Base-by-base conservation (phyloP, 2,888 invertebrate species). In the Polietes domitor region DNA sequence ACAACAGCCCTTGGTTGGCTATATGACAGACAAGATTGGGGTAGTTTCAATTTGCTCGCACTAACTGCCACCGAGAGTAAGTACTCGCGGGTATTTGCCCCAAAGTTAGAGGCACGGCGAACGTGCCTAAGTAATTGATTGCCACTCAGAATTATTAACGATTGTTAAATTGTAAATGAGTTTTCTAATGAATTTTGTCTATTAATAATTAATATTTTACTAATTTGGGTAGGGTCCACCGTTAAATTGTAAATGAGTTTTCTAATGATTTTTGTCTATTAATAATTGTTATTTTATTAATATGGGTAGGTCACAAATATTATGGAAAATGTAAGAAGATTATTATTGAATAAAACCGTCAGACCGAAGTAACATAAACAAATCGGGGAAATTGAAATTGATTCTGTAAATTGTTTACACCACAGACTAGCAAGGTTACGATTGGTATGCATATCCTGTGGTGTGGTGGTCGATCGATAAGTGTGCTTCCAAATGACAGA, bases 121-220 rank as follows among this genome's bases (percentile, higher is more conserved):
- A 17, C 37, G 58, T 61, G n/a, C 58, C 32, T 70, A 58, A 43
- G 70, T 76, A 71, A 75, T 53, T 80, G 71, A 80, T 70, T 70
- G 58, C 26, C 43, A 26, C 43, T 80, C 74, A 68, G 58, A 80
- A 80, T 75, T 75, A 63, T 74, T 32, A 61, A 24, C 68, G 47
- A 74, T 74, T 50, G 73, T 65, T 72, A 65, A 78, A 63, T 53
- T 21, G 26, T 15, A 24, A 58, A 58, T 58, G 65, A 65, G 61
- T 70, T 77, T 71, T 37, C 50, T 43, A n/a, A 26, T 32, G 26
- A 17, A 65, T 50, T 17, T 41, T 53, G 50, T 19, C 28, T 65
- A 24, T 65, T 26, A 24, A 76, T n/a, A 63, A 76, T 24, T 65
- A 65, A 17, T 37, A 17, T 68, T 0, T 37, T 21, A 26, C 2